phyloP scores from a whole-genome alignment of 2,888 invertebrate genomes.

The Stomorhina lunata region DNA sequence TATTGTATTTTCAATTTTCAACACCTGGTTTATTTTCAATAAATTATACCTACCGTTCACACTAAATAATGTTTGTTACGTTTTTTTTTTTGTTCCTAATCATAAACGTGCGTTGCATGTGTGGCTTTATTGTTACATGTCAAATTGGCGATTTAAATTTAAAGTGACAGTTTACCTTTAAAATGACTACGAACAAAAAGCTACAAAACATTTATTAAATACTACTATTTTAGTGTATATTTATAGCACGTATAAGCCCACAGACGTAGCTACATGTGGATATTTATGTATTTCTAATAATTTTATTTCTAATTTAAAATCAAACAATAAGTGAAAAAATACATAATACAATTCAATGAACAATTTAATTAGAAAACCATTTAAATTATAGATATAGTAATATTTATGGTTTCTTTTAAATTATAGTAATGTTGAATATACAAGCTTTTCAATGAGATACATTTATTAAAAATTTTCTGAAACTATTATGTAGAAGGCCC shows the following conservation, averaged over 20 bases:
- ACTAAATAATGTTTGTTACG: neutral
- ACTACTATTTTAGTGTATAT: neutral
- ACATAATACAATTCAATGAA: conserved; percentile 32
- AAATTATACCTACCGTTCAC: neutral
- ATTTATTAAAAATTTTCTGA: too few species aligned
- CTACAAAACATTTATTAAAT: neutral
- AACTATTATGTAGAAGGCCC: too few species aligned
- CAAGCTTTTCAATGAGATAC: too few species aligned
- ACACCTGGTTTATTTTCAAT: conserved; percentile 40
- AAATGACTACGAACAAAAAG: neutral
- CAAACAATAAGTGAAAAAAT: neutral
- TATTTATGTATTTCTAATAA: neutral
- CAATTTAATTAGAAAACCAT: conserved; percentile 11
- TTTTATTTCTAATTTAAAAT: neutral
- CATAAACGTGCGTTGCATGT: conserved; percentile 37
- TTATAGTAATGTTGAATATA: too few species aligned
- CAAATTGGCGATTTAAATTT: conserved; percentile 57
- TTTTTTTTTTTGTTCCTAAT: neutral
- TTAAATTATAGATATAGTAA: too few species aligned
- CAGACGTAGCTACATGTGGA: neutral
- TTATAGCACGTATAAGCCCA: neutral
- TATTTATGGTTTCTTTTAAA: too few species aligned
- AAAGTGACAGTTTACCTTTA: conserved; percentile 51
- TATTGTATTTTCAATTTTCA: conserved; percentile 21
- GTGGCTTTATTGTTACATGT: conserved; percentile 45